Evolutionary conservation across 2,113 vertebrate genomes (phyloP).

Genomic region (Lophotis ruficrista): DNA sequence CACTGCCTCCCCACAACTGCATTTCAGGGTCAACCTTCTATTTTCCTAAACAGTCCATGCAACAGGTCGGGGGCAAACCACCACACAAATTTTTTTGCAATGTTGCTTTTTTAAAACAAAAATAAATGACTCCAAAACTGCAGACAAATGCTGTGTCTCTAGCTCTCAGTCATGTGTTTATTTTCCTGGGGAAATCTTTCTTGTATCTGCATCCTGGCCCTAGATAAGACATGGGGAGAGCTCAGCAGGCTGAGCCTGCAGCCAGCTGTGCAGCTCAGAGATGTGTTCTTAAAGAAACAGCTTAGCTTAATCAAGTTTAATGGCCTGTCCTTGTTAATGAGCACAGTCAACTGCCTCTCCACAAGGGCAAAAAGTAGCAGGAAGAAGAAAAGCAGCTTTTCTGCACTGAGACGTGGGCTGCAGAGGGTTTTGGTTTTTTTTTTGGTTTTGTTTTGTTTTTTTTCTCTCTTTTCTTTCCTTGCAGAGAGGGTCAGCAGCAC

Average conservation of each 20-base stretch:
- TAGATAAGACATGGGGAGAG: neutral
- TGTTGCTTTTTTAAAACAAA: slow-evolving; percentile 17
- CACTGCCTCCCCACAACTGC: neutral
- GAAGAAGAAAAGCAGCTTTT: neutral
- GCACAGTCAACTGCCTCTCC: neutral
- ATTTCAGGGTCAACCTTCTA: neutral
- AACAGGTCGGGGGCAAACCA: neutral
- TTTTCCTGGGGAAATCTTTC: slow-evolving; percentile 16
- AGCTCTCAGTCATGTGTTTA: neutral
- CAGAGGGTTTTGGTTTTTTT: too few species aligned
- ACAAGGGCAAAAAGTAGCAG: neutral
- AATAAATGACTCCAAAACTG: neutral
- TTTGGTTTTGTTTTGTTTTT: too few species aligned
- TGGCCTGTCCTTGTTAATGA: neutral
- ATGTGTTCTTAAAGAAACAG: neutral
- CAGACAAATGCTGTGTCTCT: neutral
- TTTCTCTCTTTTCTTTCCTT: neutral
- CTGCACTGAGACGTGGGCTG: neutral
- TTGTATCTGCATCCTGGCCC: neutral
- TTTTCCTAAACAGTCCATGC: neutral
- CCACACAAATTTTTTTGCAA: neutral
- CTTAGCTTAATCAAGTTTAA: neutral
- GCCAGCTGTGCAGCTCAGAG: neutral
- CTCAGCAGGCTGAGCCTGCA: neutral
- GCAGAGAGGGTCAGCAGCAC: neutral